Evolutionary conservation across 2,888 invertebrate genomes (phyloP).

Genomic region (Pristionchus exspectatus): DNA sequence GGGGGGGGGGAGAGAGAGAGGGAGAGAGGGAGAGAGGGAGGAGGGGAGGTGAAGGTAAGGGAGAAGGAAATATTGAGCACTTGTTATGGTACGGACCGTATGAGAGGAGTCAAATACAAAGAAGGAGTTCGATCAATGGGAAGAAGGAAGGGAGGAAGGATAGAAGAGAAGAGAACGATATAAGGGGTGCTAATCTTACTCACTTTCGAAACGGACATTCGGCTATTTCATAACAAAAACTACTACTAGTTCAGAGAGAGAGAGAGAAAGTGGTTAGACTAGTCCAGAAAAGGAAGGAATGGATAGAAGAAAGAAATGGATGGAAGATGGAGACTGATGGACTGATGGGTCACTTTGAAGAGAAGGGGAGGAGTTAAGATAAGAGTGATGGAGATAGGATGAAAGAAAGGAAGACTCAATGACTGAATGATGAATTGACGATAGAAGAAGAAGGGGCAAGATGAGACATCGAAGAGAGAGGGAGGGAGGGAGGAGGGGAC

Average conservation of each 20-base stretch:
- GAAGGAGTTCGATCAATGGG: neutral
- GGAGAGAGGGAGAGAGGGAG: neutral
- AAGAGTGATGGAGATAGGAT: constrained; percentile 18
- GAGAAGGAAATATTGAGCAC: neutral
- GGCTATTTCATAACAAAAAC: constrained; percentile 2
- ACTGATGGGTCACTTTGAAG: constrained; percentile 24
- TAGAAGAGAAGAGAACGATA: constrained; percentile 26
- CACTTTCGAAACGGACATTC: neutral
- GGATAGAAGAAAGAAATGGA: neutral
- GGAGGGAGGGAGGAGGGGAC: neutral
- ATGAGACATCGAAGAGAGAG: neutral
- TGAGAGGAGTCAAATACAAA: neutral
- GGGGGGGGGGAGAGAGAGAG: neutral
- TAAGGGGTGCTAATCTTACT: constrained; percentile 10
- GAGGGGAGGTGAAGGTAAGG: neutral
- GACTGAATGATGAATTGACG: constrained; percentile 42
- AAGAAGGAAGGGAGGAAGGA: neutral
- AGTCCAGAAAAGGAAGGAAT: neutral
- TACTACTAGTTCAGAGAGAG: constrained; percentile 12
- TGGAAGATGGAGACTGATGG: neutral
- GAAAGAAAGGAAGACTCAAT: constrained; percentile 45
- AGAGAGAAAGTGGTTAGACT: constrained; percentile 1
- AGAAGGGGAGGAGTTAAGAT: constrained; percentile 31
- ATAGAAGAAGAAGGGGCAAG: neutral
- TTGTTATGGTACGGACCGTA: constrained; percentile 1